Conservation (phyloP, 2,113 vertebrate genomes). For the Centropus unirufus region DNA sequence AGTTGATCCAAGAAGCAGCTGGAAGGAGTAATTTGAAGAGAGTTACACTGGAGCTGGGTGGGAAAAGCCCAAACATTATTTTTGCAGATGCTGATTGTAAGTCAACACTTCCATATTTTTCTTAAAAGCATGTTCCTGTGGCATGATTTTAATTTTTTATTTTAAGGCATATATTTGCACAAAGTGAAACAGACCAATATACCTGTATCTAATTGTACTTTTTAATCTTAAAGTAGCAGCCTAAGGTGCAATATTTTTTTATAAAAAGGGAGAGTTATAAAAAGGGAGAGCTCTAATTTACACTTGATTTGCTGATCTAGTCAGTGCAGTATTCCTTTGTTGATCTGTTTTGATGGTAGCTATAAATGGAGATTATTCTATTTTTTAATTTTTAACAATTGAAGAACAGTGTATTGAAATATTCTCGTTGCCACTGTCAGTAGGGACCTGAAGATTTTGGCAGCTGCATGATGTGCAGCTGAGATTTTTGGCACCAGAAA, state of each 20-base stretch:
- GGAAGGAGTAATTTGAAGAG: constrained; percentile 98
- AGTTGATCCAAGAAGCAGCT: constrained; percentile 98
- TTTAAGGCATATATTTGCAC: not conserved
- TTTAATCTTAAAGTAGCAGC: not conserved
- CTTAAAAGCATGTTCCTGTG: not conserved
- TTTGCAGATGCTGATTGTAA: constrained; percentile 99
- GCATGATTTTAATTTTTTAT: not conserved
- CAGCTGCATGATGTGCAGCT: constrained; percentile 19
- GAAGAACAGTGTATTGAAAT: constrained; percentile 13
- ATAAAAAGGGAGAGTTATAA: not conserved
- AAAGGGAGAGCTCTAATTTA: not conserved
- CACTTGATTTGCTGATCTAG: not conserved
- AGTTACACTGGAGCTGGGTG: constrained; percentile 97
- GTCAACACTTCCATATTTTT: constrained; percentile 62
- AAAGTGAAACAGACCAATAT: not conserved
- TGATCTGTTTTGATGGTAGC: not conserved
- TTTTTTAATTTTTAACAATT: not conserved
- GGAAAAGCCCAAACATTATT: constrained; percentile 99
- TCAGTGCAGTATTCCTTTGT: not conserved
- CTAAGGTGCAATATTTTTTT: not conserved
- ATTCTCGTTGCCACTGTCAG: constrained; percentile 11
- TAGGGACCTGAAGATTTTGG: constrained; percentile 32
- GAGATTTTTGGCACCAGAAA: constrained; percentile 53
- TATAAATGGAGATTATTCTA: not conserved
- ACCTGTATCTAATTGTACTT: not conserved